These are phyloP conservation scores for Muscidifurax raptorellus DNA, from an alignment of 1,140 invertebrate species.

Conservation along the genomic window DNA sequence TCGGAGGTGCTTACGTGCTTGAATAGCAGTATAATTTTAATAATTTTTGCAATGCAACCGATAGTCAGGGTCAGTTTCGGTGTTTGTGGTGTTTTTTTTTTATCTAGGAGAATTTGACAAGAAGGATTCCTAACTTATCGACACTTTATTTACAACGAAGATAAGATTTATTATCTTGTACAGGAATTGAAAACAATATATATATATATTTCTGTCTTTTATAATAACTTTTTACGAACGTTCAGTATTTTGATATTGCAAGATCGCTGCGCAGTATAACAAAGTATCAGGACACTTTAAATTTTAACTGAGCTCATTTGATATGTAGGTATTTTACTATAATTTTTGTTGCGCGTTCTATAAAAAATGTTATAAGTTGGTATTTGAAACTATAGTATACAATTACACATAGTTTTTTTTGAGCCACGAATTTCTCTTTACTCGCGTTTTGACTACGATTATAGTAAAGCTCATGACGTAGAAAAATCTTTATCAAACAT, in stretches of 20 bases:
- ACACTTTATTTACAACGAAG: background rate
- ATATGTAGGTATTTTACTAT: too few species aligned
- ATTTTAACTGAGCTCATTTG: too few species aligned
- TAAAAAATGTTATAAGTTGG: too few species aligned
- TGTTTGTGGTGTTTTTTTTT: background rate
- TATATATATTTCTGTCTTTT: background rate
- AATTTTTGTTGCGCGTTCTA: too few species aligned
- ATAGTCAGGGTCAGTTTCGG: background rate
- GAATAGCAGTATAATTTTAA: background rate
- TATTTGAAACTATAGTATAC: too few species aligned
- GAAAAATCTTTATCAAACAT: background rate
- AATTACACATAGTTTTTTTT: too few species aligned
- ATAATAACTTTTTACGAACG: background rate
- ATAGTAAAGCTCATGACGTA: background rate
- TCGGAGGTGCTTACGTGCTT: slow-evolving; percentile 6
- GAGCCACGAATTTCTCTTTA: background rate
- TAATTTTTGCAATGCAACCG: background rate
- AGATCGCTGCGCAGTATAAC: too few species aligned
- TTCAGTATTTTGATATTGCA: too few species aligned
- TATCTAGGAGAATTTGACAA: background rate
- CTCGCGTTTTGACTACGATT: background rate
- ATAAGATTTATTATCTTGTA: background rate
- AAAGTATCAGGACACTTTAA: too few species aligned
- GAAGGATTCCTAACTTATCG: background rate
- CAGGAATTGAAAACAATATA: too few species aligned